A percentile compares a stretch with the other conserved stretches of the same genome.
Evolutionary conservation across 2,888 invertebrate genomes (phyloP).

Genomic region (Archips xylosteana): DNA sequence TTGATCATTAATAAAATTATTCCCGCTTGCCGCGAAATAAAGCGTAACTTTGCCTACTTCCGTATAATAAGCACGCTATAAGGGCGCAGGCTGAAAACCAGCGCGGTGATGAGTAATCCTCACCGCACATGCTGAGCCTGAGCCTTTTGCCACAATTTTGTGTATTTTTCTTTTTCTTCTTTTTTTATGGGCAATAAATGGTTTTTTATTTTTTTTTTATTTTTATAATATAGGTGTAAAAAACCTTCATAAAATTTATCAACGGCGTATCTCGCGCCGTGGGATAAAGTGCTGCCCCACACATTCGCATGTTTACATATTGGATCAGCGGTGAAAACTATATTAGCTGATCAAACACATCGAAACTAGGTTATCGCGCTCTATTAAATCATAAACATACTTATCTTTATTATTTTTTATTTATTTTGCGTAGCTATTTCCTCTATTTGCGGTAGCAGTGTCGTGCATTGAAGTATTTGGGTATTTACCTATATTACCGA

Average conservation of each 20-base stretch:
- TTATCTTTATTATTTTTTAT: slow-evolving; percentile 52
- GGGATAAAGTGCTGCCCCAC: slow-evolving; percentile 11
- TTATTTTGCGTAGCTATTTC: not conserved
- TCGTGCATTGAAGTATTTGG: no score
- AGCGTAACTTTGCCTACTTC: slow-evolving; percentile 6
- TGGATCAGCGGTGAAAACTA: slow-evolving; percentile 28
- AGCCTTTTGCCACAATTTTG: no score
- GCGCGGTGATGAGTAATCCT: no score
- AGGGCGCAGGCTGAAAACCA: no score
- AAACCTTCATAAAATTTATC: not conserved
- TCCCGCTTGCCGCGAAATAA: not conserved
- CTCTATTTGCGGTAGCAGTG: not conserved
- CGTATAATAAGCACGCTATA: no score
- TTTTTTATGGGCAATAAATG: no score
- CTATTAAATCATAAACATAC: slow-evolving; percentile 56
- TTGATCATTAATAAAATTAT: no score
- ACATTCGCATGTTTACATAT: slow-evolving; percentile 32
- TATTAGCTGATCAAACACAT: slow-evolving; percentile 34
- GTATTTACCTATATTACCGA: no score
- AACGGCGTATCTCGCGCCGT: not conserved
- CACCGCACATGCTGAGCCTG: no score
- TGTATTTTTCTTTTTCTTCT: no score
- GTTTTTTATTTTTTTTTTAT: no score
- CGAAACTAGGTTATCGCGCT: slow-evolving; percentile 35
- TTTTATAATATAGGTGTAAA: slow-evolving; percentile 6